Percentiles rank a stretch among this genome's conserved stretches.
Evolutionary conservation across 2,113 vertebrate genomes (phyloP).

Genomic region (Saguinus imperator): DNA sequence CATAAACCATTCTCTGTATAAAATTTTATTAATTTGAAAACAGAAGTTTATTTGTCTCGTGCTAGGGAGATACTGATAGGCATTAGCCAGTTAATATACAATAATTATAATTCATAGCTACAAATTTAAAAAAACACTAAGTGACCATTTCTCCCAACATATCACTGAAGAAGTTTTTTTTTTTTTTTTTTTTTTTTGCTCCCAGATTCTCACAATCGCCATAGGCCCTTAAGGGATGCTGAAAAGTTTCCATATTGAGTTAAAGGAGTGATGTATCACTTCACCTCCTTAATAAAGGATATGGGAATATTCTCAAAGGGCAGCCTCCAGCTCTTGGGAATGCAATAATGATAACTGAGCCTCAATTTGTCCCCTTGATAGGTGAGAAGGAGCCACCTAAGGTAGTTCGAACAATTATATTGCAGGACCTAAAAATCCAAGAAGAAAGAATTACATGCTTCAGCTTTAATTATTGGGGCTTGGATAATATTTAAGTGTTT

Average conservation of each 20-base stretch:
- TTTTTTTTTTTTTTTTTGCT: not conserved
- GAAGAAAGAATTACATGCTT: conserved; percentile 45
- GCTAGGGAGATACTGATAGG: not conserved
- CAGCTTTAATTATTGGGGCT: conserved; percentile 56
- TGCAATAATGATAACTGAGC: not conserved
- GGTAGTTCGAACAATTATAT: not conserved
- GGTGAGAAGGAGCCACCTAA: not conserved
- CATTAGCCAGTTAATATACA: not conserved
- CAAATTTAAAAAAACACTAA: not conserved
- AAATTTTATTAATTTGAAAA: not conserved
- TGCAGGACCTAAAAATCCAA: not conserved
- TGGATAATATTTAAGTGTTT: conserved; percentile 57
- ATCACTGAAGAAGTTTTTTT: not conserved
- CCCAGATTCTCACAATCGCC: not conserved
- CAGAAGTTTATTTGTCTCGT: not conserved
- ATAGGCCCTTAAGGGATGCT: not conserved
- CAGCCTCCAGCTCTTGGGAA: not conserved
- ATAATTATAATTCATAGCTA: not conserved
- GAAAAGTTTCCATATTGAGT: not conserved
- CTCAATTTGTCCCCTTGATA: not conserved
- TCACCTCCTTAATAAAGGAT: rapidly evolving
- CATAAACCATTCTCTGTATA: not conserved
- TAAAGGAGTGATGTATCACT: not conserved
- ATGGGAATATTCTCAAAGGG: not conserved
- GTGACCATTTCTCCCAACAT: not conserved